Base-by-base conservation (phyloP, 2,888 invertebrate genomes). In the Drosophila differens region DNA sequence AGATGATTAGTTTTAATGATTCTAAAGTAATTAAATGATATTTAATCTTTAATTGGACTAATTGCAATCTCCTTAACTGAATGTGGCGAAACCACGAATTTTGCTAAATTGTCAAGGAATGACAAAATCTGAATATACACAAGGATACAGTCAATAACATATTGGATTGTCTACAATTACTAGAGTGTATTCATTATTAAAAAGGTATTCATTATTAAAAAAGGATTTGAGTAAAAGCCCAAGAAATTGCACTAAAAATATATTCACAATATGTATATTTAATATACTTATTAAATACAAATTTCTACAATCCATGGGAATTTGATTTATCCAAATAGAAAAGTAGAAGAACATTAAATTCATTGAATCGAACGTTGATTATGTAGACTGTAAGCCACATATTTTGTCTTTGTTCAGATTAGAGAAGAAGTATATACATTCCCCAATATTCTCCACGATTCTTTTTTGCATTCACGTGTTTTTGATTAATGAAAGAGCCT, bases 1-100 rank as follows among this genome's bases (percentile, higher is more conserved):
- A 52, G n/a, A 60, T 54, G 53, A 59, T 51, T 60, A 70, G 70
- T 28, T 19, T 54, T 1, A 37, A 32, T 19, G 28, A 30, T 61
- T 61, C 37, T 35, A 14, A 39, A 57, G 28, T 16, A 28, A 57
- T 57, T 39, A n/a, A 39, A 4, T 19, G 10, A 28, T 57, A 14
- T 28, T n/a, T 16, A 37, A 54, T 54, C 10, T 9, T 9, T 16
- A 16, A 53, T 22, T 14, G 53, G 30, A n/a, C 10, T 41, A 47
- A 47, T 16, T 9, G 25, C 47, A 47, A 25, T 16, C 47, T 44
- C 44, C 16, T 6, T 30, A 19, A 28, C 19, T 12, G 28, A 9
- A 16, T 16, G 16, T 16, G 25, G 14, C 25, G 28, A 25, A 4
- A 7, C 47, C 4, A 2, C 14, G 14, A 22, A 22, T 22, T 22